Conservation (phyloP, 1,140 invertebrate species). For the Theocolax elegans region DNA sequence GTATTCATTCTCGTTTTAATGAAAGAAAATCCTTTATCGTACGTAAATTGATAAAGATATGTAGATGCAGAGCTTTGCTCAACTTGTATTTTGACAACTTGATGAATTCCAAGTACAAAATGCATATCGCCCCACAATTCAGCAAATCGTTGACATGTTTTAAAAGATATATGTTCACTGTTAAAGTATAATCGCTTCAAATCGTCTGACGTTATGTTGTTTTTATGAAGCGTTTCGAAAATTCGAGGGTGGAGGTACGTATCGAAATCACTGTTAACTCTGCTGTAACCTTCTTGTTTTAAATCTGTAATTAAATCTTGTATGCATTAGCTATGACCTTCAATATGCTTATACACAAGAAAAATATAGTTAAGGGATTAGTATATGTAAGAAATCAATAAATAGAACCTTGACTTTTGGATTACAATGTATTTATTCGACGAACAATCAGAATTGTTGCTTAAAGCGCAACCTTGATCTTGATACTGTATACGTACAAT, state of each 20-base stretch:
- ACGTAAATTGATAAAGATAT: slow-evolving; percentile 69
- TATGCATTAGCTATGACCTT: too few relatives aligned
- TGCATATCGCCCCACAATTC: slow-evolving; percentile 62
- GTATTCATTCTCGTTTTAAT: slow-evolving; percentile 30
- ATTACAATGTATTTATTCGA: too few relatives aligned
- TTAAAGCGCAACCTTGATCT: too few relatives aligned
- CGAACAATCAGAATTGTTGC: too few relatives aligned
- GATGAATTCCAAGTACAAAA: slow-evolving; percentile 61
- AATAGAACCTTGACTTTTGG: too few relatives aligned
- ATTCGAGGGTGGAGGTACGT: slow-evolving; percentile 34
- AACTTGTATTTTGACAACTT: slow-evolving; percentile 60
- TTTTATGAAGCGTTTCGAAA: slow-evolving; percentile 25
- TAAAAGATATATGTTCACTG: slow-evolving; percentile 50
- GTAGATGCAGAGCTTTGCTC: slow-evolving; percentile 50
- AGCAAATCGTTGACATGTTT: slow-evolving; percentile 54
- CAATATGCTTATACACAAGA: too few relatives aligned
- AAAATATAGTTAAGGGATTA: too few relatives aligned
- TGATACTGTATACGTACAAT: too few relatives aligned
- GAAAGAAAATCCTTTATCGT: slow-evolving; percentile 41
- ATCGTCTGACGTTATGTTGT: slow-evolving; percentile 37
- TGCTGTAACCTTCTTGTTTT: slow-evolving; percentile 31
- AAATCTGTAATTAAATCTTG: slow-evolving; percentile 30
- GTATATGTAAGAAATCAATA: too few relatives aligned
- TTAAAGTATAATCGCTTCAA: slow-evolving; percentile 56
- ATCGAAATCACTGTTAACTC: slow-evolving; percentile 36